Conservation (phyloP, 2,113 vertebrate species). For the Spilogale gracilis region DNA sequence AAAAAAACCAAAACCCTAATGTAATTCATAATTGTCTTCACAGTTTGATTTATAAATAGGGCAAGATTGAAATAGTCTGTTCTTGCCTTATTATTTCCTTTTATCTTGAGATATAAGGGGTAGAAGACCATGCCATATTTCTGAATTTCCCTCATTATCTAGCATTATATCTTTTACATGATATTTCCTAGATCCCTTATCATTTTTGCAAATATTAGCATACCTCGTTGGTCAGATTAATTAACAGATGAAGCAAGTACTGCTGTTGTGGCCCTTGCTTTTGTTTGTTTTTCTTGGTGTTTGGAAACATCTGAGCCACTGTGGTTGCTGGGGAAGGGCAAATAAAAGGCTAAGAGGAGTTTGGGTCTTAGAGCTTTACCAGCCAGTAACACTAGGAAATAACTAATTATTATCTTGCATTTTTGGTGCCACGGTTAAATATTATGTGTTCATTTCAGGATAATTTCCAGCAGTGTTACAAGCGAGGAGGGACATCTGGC, state of each 20-base stretch:
- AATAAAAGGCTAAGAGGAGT: background rate
- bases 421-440: conserved; percentile 45
- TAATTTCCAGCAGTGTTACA: conserved; percentile 92
- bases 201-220: background rate
- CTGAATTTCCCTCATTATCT: background rate
- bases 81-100: background rate
- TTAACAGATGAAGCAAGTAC: background rate
- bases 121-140: background rate
- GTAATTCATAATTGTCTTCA: conserved; percentile 5
- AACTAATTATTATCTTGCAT: background rate
- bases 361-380: background rate
- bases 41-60: conserved; percentile 9
- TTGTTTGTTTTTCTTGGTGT: conserved; percentile 6
- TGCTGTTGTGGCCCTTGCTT: background rate
- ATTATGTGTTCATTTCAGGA: conserved; percentile 88
- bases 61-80: background rate
- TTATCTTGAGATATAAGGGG: conserved; percentile 23
- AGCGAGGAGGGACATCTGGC: conserved; percentile 87
- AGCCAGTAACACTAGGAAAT: background rate
- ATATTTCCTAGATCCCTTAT: background rate
- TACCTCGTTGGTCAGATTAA: background rate
- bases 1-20: background rate
- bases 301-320: conserved; percentile 17
- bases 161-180: background rate
- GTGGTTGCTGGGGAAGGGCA: background rate